phyloP scores from a whole-genome alignment of 2,113 vertebrate genomes.

The Raja brachyura region DNA sequence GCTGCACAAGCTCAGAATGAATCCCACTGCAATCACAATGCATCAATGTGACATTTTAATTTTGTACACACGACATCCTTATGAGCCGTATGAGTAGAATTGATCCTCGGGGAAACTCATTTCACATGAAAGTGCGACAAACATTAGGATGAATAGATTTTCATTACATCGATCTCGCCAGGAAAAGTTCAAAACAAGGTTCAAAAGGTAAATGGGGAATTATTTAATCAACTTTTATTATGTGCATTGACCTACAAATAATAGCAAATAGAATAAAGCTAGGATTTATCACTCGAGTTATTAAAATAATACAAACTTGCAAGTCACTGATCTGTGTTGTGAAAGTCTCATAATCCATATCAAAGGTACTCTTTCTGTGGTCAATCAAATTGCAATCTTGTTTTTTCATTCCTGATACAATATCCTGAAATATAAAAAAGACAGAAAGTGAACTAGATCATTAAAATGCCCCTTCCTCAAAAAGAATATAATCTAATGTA shows the following conservation, averaged over 20 bases:
- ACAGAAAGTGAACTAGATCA: not conserved
- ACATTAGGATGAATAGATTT: not conserved
- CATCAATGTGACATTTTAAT: slow-evolving; percentile 8
- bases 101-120: not conserved
- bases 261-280: not conserved
- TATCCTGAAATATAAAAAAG: slow-evolving; percentile 55
- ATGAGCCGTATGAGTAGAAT: not conserved
- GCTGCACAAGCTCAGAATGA: not conserved
- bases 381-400: slow-evolving; percentile 81
- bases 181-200: not conserved
- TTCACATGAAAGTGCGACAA: not conserved
- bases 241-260: not conserved
- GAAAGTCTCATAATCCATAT: slow-evolving; percentile 83
- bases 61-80: not conserved
- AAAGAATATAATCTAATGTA: not conserved
- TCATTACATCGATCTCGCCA: not conserved
- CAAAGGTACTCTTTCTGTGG: slow-evolving; percentile 79
- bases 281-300: not conserved
- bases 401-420: slow-evolving; percentile 70
- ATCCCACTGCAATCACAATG: not conserved
- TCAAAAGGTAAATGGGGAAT: not conserved
- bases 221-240: not conserved
- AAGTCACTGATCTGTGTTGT: slow-evolving; percentile 71
- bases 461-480: not conserved
- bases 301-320: slow-evolving; percentile 66